These are phyloP conservation scores for Elaeidobius kamerunicus DNA, from an alignment of 2,888 invertebrate species.

Conservation along the genomic window DNA sequence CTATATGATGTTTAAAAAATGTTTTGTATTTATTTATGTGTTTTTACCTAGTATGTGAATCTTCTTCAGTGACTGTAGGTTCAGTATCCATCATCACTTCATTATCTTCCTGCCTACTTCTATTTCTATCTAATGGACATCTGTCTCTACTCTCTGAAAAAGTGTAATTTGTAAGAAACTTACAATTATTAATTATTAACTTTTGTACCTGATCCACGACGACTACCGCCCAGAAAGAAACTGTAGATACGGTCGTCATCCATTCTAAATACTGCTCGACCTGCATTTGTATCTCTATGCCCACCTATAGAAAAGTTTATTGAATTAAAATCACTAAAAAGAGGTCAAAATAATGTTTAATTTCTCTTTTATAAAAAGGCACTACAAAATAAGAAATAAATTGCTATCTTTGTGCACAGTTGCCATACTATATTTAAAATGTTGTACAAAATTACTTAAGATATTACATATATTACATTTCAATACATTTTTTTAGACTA, in stretches of 20 bases:
- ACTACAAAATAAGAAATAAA: not conserved
- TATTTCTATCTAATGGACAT: no score
- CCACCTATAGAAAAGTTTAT: conserved; percentile 24
- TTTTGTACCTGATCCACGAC: conserved; percentile 29
- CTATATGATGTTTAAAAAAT: no score
- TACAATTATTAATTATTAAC: no score
- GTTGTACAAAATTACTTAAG: no score
- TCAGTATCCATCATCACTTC: not conserved
- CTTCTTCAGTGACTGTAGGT: not conserved
- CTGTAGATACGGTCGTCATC: conserved; percentile 33
- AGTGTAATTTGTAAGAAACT: no score
- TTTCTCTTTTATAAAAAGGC: not conserved
- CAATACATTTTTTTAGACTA: no score
- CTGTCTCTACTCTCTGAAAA: no score
- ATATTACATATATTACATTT: no score
- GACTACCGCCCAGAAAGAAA: conserved; percentile 33
- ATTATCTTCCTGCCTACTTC: not conserved
- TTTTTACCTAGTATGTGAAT: no score
- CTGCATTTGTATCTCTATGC: conserved; percentile 32
- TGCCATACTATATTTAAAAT: no score
- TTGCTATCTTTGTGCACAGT: not conserved
- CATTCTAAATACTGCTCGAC: conserved; percentile 32
- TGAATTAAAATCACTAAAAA: conserved; percentile 9
- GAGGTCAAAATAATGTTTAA: no score
- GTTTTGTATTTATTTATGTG: no score